Base-by-base conservation (phyloP, 2,888 invertebrate genomes). In the Chironomus tentans region DNA sequence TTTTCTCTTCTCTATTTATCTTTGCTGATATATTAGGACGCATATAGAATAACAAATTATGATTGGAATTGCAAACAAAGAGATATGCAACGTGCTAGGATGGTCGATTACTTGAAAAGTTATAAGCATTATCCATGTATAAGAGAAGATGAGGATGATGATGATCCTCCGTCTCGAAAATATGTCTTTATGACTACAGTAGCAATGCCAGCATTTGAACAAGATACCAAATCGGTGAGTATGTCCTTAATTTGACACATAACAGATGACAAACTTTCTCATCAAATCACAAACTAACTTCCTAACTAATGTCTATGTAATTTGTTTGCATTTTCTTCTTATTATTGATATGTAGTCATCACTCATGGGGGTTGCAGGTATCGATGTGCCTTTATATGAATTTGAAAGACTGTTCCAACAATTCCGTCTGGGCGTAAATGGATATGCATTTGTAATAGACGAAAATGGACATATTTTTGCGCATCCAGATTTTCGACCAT, bases 401-500 rank as follows among this genome's bases (percentile, higher is more conserved):
- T 88, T 94, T 77, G 86, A 88, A 78, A 88, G 89, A 80, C 85
- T 91, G n/a, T 90, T 91, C 81, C 87, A 90, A 78, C 88, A 90
- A 78, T 85, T 86, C 77, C 82, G 92, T 91, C 85, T 92, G 76
- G 92, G 92, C 24, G 90, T 90, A 4, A 90, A 90, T 81, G 91
- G 90, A 18, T 92, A 92, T 82, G 89, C 91, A 48, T 92, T 92
- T 82, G 88, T 91, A 78, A 88, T 92, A 22, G 76, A 87, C 76
- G 91, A 91, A 80, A 92, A 93, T 82, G 93, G 92, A 71, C 91
- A 91, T 82, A 86, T 92, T 75, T 84, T 93, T 77, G 90, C 88
- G 79, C 92, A 93, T 85, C 92, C 92, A 0, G 91, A 92, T 82
- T 86, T 91, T 77, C 84, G 91, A 78, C 91, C 92, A 75, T 87